Base-by-base conservation (phyloP, 2,888 invertebrate species). In the Chesias legatella region DNA sequence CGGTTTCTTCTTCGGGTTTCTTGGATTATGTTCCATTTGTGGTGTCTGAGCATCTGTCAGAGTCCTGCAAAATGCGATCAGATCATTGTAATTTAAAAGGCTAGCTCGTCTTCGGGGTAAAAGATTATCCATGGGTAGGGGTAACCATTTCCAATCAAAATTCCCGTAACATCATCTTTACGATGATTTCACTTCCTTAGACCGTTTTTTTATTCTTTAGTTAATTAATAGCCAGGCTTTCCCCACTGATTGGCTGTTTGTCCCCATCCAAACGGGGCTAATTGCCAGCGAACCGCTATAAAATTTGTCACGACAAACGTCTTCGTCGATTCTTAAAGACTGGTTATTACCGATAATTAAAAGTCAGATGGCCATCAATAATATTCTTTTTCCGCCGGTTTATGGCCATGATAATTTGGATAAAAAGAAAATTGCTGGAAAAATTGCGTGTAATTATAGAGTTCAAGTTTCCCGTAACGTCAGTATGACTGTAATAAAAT, bases 271-370 rank as follows among this genome's bases (percentile, higher is more conserved):
- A 38, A 31, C 22, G 17, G 10, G 24, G 10, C 33, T 45, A 43
- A 50, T 38, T 38, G 48, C 33, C 36, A 32, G 36, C 33, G 48
- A 42, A 53, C 54, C 36, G 36, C 59, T 50, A 58, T 56, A 54
- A 58, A 63, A 62, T 60, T 61, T 56, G 57, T 58, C 45, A 53
- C 11, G 30, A 28, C 54, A 45, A 52, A 45, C 56, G 51, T 42
- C 56, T 46, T 48, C 53, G 31, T 51, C 50, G 40, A 59, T 59
- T 50, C 47, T 48, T 32, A 46, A 50, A 48, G 43, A 48, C 47
- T 27, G 48, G 46, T 51, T 53, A 60, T 65, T 63, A 59, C 43
- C 41, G 40, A 51, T 63, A 65, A 69, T 69, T 67, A 65, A 61
- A 67, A 63, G 48, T 53, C 47, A 59, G 52, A 54, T 47, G 47